These are phyloP conservation scores for Amphipyra berbera DNA, from an alignment of 2,888 invertebrate genomes.

Conservation along the genomic window DNA sequence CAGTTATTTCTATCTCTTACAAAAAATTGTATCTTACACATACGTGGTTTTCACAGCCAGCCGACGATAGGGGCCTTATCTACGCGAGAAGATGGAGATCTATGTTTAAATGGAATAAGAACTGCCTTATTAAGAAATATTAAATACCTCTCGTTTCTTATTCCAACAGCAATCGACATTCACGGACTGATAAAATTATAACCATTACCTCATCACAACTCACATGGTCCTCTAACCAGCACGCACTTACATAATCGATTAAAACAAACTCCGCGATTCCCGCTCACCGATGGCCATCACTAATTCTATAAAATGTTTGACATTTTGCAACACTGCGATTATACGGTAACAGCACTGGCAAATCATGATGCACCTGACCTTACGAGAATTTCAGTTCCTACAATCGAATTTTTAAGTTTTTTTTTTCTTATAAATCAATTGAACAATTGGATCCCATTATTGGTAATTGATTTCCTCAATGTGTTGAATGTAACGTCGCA, in stretches of 20 bases:
- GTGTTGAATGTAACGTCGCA: slow-evolving; percentile 51
- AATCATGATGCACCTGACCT: slow-evolving; percentile 69
- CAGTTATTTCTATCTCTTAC: too few relatives aligned
- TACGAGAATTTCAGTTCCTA: slow-evolving; percentile 55
- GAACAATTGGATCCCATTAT: slow-evolving; percentile 77
- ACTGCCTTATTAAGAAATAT: too few relatives aligned
- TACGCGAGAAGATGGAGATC: too few relatives aligned
- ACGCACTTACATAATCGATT: slow-evolving; percentile 41
- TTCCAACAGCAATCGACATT: neutral
- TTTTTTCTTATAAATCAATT: slow-evolving; percentile 41
- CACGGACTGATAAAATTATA: neutral
- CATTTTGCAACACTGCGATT: slow-evolving; percentile 51
- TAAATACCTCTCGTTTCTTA: too few relatives aligned
- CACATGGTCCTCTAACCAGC: slow-evolving; percentile 20
- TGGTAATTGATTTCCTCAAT: slow-evolving; percentile 52
- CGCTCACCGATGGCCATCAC: slow-evolving; percentile 45
- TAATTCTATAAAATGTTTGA: slow-evolving; percentile 53
- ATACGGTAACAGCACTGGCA: slow-evolving; percentile 50
- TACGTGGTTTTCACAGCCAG: too few relatives aligned
- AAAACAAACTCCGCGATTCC: slow-evolving; percentile 32
- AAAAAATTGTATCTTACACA: too few relatives aligned
- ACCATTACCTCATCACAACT: slow-evolving; percentile 26
- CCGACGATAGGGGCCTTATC: too few relatives aligned
- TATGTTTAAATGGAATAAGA: too few relatives aligned
- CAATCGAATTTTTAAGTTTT: slow-evolving; percentile 50